Base-by-base conservation (phyloP, 92 coral and sea anemone species). In the Micromussa lordhowensis region DNA sequence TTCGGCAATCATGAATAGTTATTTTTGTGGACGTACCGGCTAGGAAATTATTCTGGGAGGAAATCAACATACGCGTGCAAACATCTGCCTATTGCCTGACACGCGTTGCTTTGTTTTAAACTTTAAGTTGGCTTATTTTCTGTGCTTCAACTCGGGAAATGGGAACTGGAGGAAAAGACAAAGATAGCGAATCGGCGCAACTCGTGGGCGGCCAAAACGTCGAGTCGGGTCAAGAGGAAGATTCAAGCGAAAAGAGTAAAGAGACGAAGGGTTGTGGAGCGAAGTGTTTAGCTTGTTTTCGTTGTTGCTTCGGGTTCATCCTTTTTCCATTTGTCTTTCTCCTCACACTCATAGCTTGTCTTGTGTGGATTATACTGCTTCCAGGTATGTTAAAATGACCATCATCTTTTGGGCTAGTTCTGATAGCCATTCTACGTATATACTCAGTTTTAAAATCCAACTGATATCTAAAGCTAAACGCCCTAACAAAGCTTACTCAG, bases 261-360 rank as follows among this genome's bases (percentile, higher is more conserved):
- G 21, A 34, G 14, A 72, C 40, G 71, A 87, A 80, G 55, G 71
- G 58, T 38, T 87, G 86, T 18, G 90, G 71, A 15, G 38, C 79
- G 22, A 80, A 80, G 28, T 87, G 90, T 49, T 6, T 87, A 35
- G 69, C 61, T 34, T 87, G 69, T 34, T 70, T 69, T 35, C 90
- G 90, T 17, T 31, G 90, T 26, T 72, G 72, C 2, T 80, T 87
- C 26, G 90, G 86, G 18, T 80, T 80, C 70, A 34, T 87, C 57
- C 58, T 87, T 55, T 87, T 87, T 36, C 90, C 90, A 40, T 80
- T 87, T 24, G 81, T 87, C 21, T 80, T 87, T 69, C 64, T 87
- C 10, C 38, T 87, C 77, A 87, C 90, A 40, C 44, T 87, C 24
- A 22, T 87, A 11, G 86, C 90, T 14, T 32, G 28, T 30, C 63